A percentile compares a stretch with the other conserved stretches of the same genome.
Conservation (phyloP, 2,888 invertebrate species). For the Rhimphoctona megacephalus region DNA sequence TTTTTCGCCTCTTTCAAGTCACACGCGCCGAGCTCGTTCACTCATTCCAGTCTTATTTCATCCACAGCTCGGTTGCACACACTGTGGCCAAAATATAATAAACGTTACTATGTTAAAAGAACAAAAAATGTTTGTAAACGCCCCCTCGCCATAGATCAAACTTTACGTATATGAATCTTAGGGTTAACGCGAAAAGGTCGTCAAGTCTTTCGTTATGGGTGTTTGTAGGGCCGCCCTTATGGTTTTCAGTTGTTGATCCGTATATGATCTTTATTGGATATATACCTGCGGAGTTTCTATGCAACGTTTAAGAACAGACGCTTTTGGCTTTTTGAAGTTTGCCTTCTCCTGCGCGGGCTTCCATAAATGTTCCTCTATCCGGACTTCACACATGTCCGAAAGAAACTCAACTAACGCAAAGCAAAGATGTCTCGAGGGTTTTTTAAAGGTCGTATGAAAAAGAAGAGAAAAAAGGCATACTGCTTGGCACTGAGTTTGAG, state of each 20-base stretch:
- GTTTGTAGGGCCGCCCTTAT: slow-evolving; percentile 53
- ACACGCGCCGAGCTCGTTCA: slow-evolving; percentile 55
- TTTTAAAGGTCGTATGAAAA: slow-evolving; percentile 25
- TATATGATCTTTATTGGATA: not conserved
- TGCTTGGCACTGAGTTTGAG: slow-evolving; percentile 64
- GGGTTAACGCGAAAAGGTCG: slow-evolving; percentile 15
- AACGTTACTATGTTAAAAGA: slow-evolving; percentile 80
- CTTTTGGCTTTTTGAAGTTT: slow-evolving; percentile 22
- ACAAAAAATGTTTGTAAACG: slow-evolving; percentile 77
- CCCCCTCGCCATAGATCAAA: slow-evolving; percentile 80
- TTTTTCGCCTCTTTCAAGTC: slow-evolving; percentile 37
- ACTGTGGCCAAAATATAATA: slow-evolving; percentile 78
- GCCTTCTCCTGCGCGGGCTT: slow-evolving; percentile 1
- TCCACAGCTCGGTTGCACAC: slow-evolving; percentile 67
- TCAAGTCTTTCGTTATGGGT: slow-evolving; percentile 23
- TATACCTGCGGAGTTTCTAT: slow-evolving; percentile 71
- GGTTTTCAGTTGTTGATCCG: not conserved
- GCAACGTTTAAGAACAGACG: slow-evolving; percentile 67
- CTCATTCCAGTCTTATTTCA: slow-evolving; percentile 27
- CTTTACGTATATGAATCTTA: slow-evolving; percentile 50
- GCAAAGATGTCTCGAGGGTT: slow-evolving; percentile 29
- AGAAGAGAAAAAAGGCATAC: not conserved
- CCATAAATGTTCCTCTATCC: slow-evolving; percentile 44
- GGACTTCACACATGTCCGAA: not conserved
- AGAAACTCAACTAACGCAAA: slow-evolving; percentile 39